phyloP scores from a whole-genome alignment of 2,888 invertebrate species.

The Resseliella maxima region DNA sequence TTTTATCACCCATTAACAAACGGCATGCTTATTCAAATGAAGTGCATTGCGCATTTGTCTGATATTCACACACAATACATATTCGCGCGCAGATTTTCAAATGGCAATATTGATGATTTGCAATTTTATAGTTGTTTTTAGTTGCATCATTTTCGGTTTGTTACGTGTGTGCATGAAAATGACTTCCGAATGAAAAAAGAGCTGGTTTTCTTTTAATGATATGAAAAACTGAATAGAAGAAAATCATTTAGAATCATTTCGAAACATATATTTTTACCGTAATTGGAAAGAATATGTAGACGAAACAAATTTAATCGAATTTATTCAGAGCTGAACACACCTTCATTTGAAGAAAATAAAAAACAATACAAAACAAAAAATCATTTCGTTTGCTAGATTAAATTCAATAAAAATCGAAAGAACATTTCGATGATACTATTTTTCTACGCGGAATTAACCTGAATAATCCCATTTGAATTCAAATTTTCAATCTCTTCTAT shows the following conservation, averaged over 20 bases:
- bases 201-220: neutral
- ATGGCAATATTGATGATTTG: neutral
- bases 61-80: neutral
- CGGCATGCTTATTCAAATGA: slow-evolving; percentile 33
- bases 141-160: no score
- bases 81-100: neutral
- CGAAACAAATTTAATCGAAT: neutral
- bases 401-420: no score
- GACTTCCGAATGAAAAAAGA: neutral
- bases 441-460: no score
- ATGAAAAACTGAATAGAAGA: neutral
- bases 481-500: no score
- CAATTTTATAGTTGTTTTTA: neutral
- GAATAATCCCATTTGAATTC: no score
- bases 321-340: neutral
- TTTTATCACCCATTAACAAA: slow-evolving; percentile 36
- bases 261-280: neutral
- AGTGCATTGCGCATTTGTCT: neutral
- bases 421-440: no score
- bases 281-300: neutral
- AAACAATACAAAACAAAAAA: neutral
- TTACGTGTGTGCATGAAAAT: neutral
- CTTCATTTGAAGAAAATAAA: neutral
- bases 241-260: neutral
- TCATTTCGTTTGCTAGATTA: no score